These are phyloP conservation scores for Epinotia brunnichana DNA, from an alignment of 2,888 invertebrate genomes.

Conservation along the genomic window DNA sequence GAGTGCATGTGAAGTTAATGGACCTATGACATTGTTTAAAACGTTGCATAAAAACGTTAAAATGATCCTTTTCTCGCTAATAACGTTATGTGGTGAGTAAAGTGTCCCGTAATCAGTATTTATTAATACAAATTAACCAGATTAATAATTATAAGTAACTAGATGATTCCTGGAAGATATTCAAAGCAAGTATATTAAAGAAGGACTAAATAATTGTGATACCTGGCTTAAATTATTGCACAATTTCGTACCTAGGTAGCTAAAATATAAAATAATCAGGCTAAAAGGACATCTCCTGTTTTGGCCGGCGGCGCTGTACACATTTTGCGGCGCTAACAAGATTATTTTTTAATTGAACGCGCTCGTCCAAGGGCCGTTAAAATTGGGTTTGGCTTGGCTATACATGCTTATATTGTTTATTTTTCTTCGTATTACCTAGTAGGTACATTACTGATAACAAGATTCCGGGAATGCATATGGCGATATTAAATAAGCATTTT, in stretches of 20 bases:
- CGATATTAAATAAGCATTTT: too few species aligned
- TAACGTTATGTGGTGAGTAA: slow-evolving; percentile 75
- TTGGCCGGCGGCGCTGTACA: too few species aligned
- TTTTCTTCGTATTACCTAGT: too few species aligned
- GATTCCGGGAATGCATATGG: too few species aligned
- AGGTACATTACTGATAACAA: too few species aligned
- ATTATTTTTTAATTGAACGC: slow-evolving; percentile 7
- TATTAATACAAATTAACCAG: neutral
- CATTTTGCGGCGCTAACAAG: neutral
- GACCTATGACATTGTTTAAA: slow-evolving; percentile 46
- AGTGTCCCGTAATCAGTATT: neutral
- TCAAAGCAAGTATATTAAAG: neutral
- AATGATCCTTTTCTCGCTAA: slow-evolving; percentile 72
- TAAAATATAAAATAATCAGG: too few species aligned
- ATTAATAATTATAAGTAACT: neutral
- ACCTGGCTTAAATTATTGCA: too few species aligned
- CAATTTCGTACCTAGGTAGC: too few species aligned
- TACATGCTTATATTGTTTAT: too few species aligned
- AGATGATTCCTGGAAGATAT: neutral
- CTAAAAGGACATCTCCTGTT: too few species aligned
- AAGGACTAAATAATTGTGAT: neutral
- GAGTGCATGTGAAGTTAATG: slow-evolving; percentile 50
- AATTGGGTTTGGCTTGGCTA: too few species aligned
- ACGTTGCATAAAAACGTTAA: slow-evolving; percentile 58
- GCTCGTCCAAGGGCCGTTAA: neutral